Base-by-base conservation (phyloP, 2,888 invertebrate species). In the Lithophane leautieri region DNA sequence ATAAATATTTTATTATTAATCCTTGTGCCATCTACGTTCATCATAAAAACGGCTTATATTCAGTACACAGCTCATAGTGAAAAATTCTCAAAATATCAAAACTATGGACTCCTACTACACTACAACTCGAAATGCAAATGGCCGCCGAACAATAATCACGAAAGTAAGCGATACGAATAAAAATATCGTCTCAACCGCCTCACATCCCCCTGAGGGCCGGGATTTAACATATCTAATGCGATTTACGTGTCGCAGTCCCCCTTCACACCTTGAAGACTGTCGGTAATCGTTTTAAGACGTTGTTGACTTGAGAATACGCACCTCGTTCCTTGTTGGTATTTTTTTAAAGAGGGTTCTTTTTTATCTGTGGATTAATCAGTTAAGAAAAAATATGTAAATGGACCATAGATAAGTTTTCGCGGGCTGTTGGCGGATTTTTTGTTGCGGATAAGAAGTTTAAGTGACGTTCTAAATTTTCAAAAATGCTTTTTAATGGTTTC, bases 221-320 rank as follows among this genome's bases (percentile, higher is more conserved):
- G 94, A 94, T 95, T 96, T 96, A 96, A 95, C 96, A 96, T 96
- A 95, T 91, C 95, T 96, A 96, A 96, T 96, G 96, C 96, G 96
- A 93, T 96, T 96, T 96, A 93, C 96, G 95, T 96, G 96, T 96
- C 91, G 90, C 84, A 89, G 90, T 92, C 92, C 93, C 92, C 92
- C 91, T 88, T 88, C 90, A 90, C 93, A 92, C 93, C 94, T 93
- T 89, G 86, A 90, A 91, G 89, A 91, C 91, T 90, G 92, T 90
- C 92, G 88, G 94, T 95, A 96, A 96, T 95, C 95, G 95, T 92
- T 96, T 95, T 95, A 95, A 96, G 95, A 95, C 95, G 93, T 89
- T 92, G 94, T 94, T 93, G 92, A 93, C 93, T 93, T 87, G 87
- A 82, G 82, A 86, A 88, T 88, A 89, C 88, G 84, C 89, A 91